Base-by-base conservation (phyloP, 2,888 invertebrate species). In the Heliconius erato region DNA sequence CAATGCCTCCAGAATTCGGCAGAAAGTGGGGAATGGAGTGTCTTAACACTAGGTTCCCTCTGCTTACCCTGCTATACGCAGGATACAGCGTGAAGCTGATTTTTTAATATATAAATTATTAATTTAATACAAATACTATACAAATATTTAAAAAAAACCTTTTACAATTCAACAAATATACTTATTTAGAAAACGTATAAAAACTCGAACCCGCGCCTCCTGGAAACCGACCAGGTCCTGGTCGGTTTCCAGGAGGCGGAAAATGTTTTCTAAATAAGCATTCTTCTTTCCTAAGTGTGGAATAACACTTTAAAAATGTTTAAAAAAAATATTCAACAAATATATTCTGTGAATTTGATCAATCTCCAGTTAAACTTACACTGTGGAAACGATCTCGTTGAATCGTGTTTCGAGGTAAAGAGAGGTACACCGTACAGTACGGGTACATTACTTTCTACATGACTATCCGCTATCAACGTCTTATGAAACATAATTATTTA, bases 351-450 rank as follows among this genome's bases (percentile, higher is more conserved):
- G 16, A 40, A 16, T 77, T 67, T 28, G 19, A 26, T 44, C n/a
- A 28, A 78, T 12, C 67, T 68, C 67, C 32, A 32, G 3, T 14
- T 2, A 23, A 11, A 49, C 16, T 3, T 32, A 78, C 68, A 67
- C 78, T 78, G 32, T 65, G 28, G 49, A 68, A 59, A 76, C 63
- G 35, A 59, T 80, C 65, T 65, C 19, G 68, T 63, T 81, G 59
- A 81, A 88, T 85, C 89, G 86, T 88, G 89, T 90, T 89, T 87
- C 81, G 87, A 88, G 90, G 90, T 90, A 90, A 91, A 89, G 89
- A 82, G 85, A 81, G 79, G 74, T 86, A 85, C 67, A 9, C 67
- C 28, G 67, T 32, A 28, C 79, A 83, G 86, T 26, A 80, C 63
- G 63, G n/a, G n/a, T 11, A 63, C 77, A 65, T 69, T 85, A 87